These are phyloP conservation scores for Salmo trutta DNA, from an alignment of 2,797 vertebrate genomes.

Conservation along the genomic window DNA sequence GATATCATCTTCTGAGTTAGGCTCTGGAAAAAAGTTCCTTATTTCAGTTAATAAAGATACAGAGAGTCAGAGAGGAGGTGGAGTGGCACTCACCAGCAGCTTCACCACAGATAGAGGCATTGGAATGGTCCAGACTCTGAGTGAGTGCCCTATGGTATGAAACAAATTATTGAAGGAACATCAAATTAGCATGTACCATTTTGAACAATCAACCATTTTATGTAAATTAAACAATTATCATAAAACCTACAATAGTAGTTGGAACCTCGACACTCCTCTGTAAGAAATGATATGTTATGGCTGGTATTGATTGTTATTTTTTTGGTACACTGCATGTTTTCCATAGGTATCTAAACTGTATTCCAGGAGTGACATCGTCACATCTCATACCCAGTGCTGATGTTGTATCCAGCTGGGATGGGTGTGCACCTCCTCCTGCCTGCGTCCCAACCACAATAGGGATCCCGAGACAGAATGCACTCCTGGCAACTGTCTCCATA, in stretches of 20 bases:
- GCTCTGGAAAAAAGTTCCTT: conserved; percentile 44
- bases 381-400: conserved; percentile 57
- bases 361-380: not conserved
- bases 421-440: conserved; percentile 71
- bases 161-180: conserved; percentile 14
- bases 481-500: conserved; percentile 79
- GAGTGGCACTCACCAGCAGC: conserved; percentile 69
- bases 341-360: not conserved
- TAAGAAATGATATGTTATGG: not conserved
- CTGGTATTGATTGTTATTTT: not conserved
- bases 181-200: conserved; percentile 2
- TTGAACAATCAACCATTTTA: not conserved
- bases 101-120: conserved; percentile 75
- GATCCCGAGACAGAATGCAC: conserved; percentile 77
- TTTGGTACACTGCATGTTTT: not conserved
- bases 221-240: not conserved
- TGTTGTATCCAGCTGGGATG: conserved; percentile 71
- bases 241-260: not conserved
- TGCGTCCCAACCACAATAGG: conserved; percentile 79
- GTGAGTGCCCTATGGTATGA: conserved; percentile 65
- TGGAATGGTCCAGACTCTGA: conserved; percentile 79
- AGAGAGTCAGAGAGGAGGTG: conserved; percentile 47
- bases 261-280: not conserved
- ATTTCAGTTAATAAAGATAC: conserved; percentile 57
- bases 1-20: conserved; percentile 61